Evolutionary conservation across 2,797 vertebrate genomes (phyloP).

Genomic region (Chloroceryle inda): DNA sequence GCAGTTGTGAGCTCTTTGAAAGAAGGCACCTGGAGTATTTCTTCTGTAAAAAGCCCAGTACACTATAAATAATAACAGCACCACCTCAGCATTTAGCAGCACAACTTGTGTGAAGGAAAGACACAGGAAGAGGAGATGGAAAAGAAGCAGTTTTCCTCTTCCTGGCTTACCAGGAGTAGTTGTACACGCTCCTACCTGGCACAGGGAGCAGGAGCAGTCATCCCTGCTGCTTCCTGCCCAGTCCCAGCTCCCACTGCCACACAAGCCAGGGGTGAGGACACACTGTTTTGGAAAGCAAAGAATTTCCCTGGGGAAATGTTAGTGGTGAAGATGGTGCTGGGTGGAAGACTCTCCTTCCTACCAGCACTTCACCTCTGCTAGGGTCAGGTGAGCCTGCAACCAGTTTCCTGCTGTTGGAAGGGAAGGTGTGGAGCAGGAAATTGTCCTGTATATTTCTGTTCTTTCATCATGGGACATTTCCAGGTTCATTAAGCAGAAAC

Average conservation of each 20-base stretch:
- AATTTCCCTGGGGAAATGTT: neutral
- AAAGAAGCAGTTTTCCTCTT: neutral
- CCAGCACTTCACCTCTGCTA: neutral
- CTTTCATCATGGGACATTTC: neutral
- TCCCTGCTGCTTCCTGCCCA: neutral
- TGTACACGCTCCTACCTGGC: neutral
- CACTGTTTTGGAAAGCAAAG: neutral
- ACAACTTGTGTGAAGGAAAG: neutral
- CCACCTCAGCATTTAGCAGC: neutral
- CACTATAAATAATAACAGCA: slow-evolving; percentile 23
- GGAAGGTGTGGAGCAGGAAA: neutral
- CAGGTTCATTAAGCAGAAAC: neutral
- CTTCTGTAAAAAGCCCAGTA: neutral
- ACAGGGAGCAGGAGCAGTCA: neutral
- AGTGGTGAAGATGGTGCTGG: neutral
- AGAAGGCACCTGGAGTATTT: neutral
- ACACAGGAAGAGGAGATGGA: neutral
- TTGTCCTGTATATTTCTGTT: rapidly evolving
- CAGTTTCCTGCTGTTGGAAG: neutral
- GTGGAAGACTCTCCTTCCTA: neutral
- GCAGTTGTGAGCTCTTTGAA: neutral
- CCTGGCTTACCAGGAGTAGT: neutral
- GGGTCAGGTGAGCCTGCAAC: neutral
- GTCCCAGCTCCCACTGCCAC: neutral
- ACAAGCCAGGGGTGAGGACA: neutral